These are phyloP conservation scores for Rhingia campestris DNA, from an alignment of 2,888 invertebrate species.

Conservation along the genomic window DNA sequence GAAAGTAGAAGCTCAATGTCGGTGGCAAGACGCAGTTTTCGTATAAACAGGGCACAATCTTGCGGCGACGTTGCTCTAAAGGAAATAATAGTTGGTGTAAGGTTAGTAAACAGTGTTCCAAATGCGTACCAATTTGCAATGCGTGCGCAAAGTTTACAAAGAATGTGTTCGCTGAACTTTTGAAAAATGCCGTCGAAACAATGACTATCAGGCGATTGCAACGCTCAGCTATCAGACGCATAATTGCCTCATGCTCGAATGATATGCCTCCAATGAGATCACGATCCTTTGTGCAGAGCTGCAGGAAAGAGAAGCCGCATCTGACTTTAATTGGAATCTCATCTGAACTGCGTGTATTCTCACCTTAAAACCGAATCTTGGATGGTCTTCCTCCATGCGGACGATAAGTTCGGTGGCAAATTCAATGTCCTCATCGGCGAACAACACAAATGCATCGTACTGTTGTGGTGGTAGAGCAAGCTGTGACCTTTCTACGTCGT, in stretches of 20 bases:
- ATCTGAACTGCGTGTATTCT: neutral
- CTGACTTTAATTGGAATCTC: neutral
- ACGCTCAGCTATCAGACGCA: constrained; percentile 88
- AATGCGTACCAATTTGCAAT: constrained; percentile 88
- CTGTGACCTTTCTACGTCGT: constrained; percentile 84
- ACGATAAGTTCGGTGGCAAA: constrained; percentile 87
- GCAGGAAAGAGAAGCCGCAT: constrained; percentile 73
- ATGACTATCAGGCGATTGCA: constrained; percentile 91
- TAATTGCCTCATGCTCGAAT: constrained; percentile 89
- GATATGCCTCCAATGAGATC: constrained; percentile 88
- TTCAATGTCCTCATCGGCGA: constrained; percentile 88
- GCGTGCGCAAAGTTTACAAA: constrained; percentile 92
- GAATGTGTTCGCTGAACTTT: constrained; percentile 89
- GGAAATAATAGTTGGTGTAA: constrained; percentile 30
- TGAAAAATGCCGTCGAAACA: constrained; percentile 89
- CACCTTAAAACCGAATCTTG: constrained; percentile 86
- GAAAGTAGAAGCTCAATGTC: constrained; percentile 87
- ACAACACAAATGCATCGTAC: constrained; percentile 92
- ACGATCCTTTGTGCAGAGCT: constrained; percentile 90
- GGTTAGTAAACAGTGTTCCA: neutral
- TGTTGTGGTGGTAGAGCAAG: constrained; percentile 84
- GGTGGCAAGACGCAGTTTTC: constrained; percentile 86
- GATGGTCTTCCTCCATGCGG: constrained; percentile 84
- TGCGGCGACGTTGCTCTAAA: constrained; percentile 85
- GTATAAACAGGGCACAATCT: constrained; percentile 89